phyloP scores from a whole-genome alignment of 2,888 invertebrate species.

The Acleris literana region DNA sequence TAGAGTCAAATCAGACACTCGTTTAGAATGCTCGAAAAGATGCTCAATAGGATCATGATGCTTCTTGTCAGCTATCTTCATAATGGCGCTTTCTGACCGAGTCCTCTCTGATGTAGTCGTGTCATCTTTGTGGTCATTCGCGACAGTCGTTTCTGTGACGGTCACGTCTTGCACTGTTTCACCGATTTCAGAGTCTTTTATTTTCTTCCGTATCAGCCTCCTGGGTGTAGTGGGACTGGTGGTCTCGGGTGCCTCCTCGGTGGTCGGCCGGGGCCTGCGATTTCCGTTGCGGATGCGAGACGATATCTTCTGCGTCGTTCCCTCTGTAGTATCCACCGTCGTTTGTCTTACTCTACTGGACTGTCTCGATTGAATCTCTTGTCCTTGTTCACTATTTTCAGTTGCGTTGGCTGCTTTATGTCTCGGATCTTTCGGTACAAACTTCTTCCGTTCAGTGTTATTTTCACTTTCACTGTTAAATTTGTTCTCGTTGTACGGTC shows the following conservation, averaged over 20 bases:
- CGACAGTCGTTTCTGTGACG: slow-evolving; percentile 62
- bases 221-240: slow-evolving; percentile 58
- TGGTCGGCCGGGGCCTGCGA: slow-evolving; percentile 64
- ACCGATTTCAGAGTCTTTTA: slow-evolving; percentile 67
- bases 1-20: slow-evolving; percentile 88
- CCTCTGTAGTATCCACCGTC: slow-evolving; percentile 61
- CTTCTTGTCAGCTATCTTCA: slow-evolving; percentile 83
- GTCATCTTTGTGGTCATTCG: slow-evolving; percentile 60
- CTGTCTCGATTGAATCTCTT: slow-evolving; percentile 60
- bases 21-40: slow-evolving; percentile 83
- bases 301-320: slow-evolving; percentile 71
- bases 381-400: slow-evolving; percentile 64
- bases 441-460: slow-evolving; percentile 79
- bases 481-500: slow-evolving; percentile 66
- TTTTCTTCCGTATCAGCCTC: slow-evolving; percentile 67
- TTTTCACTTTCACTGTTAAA: slow-evolving; percentile 63
- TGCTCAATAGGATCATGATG: slow-evolving; percentile 72
- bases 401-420: slow-evolving; percentile 58
- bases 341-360: slow-evolving; percentile 65
- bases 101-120: slow-evolving; percentile 74
- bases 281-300: slow-evolving; percentile 70
- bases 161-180: slow-evolving; percentile 72
- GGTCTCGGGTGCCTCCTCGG: slow-evolving; percentile 67
- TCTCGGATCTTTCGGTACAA: slow-evolving; percentile 78
- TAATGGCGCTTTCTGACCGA: slow-evolving; percentile 80